These are phyloP conservation scores for Apogon hyalosoma DNA, from an alignment of 2,797 vertebrate genomes.

Conservation along the genomic window DNA sequence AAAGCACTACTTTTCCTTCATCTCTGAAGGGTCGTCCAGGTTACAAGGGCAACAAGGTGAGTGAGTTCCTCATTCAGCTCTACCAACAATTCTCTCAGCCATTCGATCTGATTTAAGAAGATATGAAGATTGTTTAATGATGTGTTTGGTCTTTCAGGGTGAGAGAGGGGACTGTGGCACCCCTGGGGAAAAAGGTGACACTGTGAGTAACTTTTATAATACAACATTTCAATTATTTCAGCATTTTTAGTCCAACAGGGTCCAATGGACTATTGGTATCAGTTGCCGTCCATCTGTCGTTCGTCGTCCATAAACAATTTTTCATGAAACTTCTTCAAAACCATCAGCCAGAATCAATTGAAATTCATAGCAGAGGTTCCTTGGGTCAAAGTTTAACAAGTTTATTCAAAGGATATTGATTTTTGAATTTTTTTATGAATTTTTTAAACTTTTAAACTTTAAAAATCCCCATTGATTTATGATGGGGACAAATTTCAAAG, in stretches of 20 bases:
- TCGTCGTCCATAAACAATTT: too few relatives aligned
- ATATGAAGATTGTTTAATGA: not conserved
- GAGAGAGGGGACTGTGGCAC: conserved; percentile 89
- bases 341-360: too few relatives aligned
- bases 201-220: conserved; percentile 75
- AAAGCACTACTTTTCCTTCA: conserved; percentile 9
- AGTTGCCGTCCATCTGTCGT: too few relatives aligned
- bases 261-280: not conserved
- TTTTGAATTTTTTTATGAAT: too few relatives aligned
- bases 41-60: conserved; percentile 90
- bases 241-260: not conserved
- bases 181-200: conserved; percentile 88
- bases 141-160: conserved; percentile 81
- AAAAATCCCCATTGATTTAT: too few relatives aligned
- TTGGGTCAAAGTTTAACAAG: too few relatives aligned
- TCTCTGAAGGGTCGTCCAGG: conserved; percentile 84
- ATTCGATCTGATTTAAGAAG: not conserved
- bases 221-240: not conserved
- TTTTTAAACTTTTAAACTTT: too few relatives aligned
- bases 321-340: too few relatives aligned
- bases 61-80: conserved; percentile 4
- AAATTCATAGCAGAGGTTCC: too few relatives aligned
- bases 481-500: too few relatives aligned
- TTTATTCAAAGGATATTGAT: too few relatives aligned
- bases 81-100: not conserved